Base-by-base conservation (phyloP, 1,140 invertebrate genomes). In the Lordiphosa collinella region DNA sequence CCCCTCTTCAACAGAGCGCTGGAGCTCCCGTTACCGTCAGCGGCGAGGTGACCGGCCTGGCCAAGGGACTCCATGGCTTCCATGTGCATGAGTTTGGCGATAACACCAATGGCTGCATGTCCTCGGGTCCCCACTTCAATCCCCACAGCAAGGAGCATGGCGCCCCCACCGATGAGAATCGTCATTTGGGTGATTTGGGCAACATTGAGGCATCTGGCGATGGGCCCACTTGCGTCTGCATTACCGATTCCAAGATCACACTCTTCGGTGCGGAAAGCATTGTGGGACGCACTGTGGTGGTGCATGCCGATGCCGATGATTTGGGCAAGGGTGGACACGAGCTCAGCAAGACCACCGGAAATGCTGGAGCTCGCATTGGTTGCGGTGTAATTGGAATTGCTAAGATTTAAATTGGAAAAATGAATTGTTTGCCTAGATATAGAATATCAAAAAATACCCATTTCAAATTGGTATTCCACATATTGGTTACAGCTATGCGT, bases 71-170 rank as follows among this genome's bases (percentile, higher is more conserved):
- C 16, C 95, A 96, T 88, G 88, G 98, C 25, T 99, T 99, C 90
- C 98, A 99, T 89, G 93, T 99, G 48, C 98, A 99, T 87, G 95
- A 99, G 90, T 98, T 97, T 89, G 98, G 98, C 1, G 98, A 99
- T 88, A 96, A 96, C 64, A 98, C 97, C 32, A 97, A 99, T 89
- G 97, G 98, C 0, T 99, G 98, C 89, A 96, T 93, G 2, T 97
- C 96, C 46, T 97, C 98, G 12, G 98, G 98, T 0, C 91, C 96
- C 1, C 98, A 99, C 90, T 99, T 97, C 90, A 99, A 99, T 90
- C 98, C 98, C 0, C 71, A 90, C 41, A 92, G 92, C 53, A 94
- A 94, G 73, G 94, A 94, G 1, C 98, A 99, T 88, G 98, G 96
- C 6, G 95, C 91, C 9, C 97, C 97, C 6, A 86, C 86, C 16